Conservation (phyloP, 2,888 invertebrate genomes). For the Limnephilus marmoratus region DNA sequence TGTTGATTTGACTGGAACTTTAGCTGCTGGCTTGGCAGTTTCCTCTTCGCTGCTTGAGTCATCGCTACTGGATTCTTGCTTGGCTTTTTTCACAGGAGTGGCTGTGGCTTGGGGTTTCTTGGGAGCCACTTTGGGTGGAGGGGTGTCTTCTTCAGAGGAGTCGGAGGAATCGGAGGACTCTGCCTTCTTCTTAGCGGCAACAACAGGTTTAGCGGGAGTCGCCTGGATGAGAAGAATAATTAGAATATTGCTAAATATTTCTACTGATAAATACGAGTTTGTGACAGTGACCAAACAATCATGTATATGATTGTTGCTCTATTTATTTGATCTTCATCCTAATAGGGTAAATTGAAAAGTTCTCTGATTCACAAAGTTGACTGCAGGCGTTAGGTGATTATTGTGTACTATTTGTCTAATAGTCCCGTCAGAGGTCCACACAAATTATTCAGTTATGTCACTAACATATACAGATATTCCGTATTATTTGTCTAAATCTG, state of each 20-base stretch:
- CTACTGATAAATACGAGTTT: slow-evolving; percentile 27
- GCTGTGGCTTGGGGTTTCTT: slow-evolving; percentile 68
- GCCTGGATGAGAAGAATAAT: slow-evolving; percentile 3
- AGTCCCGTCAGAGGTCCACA: neutral
- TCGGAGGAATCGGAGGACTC: slow-evolving; percentile 72
- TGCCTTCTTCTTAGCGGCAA: slow-evolving; percentile 67
- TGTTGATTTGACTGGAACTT: slow-evolving; percentile 57
- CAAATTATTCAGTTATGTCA: neutral
- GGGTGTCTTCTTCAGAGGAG: slow-evolving; percentile 70
- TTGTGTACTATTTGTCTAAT: slow-evolving; percentile 2
- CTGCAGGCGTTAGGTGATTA: neutral
- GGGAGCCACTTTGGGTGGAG: slow-evolving; percentile 66
- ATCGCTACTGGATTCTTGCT: slow-evolving; percentile 71
- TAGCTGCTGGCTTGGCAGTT: slow-evolving; percentile 60
- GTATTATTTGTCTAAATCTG: neutral
- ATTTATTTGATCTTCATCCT: neutral
- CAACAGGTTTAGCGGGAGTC: slow-evolving; percentile 46
- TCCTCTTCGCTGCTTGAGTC: slow-evolving; percentile 69
- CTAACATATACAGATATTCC: neutral
- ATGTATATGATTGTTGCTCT: neutral
- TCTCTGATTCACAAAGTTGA: neutral
- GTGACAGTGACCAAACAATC: slow-evolving; percentile 59
- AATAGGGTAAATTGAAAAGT: neutral
- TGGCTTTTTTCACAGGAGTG: slow-evolving; percentile 69
- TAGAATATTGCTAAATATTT: slow-evolving; percentile 4